Percentiles rank a stretch among this genome's conserved stretches.
These are phyloP conservation scores for Bryconaethiops microstoma DNA, from an alignment of 2,797 vertebrate genomes.

Conservation along the genomic window DNA sequence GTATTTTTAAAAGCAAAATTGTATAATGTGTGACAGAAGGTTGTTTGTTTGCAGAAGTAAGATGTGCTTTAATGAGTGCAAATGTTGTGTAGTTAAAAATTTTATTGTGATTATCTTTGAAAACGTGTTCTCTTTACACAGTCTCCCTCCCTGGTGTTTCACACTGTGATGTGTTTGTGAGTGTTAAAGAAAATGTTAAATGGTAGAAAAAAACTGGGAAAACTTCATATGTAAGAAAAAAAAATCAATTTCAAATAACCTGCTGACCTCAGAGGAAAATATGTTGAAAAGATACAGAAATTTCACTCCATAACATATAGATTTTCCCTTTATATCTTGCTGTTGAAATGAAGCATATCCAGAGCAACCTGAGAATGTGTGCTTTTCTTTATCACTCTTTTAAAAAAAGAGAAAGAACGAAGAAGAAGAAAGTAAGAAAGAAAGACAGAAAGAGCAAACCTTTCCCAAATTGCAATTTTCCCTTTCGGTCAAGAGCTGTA, in stretches of 20 bases:
- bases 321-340: neutral
- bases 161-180: neutral
- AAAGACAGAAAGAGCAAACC: neutral
- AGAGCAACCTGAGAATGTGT: neutral
- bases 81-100: too few relatives aligned
- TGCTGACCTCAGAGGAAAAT: neutral
- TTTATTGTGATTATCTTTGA: too few relatives aligned
- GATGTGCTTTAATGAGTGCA: too few relatives aligned
- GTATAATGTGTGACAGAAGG: too few relatives aligned
- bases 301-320: neutral
- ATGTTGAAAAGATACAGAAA: neutral
- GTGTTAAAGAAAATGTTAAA: neutral
- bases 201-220: neutral
- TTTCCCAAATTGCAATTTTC: conserved; percentile 62
- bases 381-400: neutral
- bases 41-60: too few relatives aligned
- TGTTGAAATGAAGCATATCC: neutral
- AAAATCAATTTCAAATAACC: neutral
- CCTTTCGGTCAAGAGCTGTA: conserved; percentile 55
- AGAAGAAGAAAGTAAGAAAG: neutral
- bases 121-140: too few relatives aligned
- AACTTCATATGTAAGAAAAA: neutral
- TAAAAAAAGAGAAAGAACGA: neutral
- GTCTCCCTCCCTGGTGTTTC: too few relatives aligned
- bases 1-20: too few relatives aligned